These are phyloP conservation scores for Shinisaurus crocodilurus DNA, from an alignment of 2,113 vertebrate species.

Conservation along the genomic window DNA sequence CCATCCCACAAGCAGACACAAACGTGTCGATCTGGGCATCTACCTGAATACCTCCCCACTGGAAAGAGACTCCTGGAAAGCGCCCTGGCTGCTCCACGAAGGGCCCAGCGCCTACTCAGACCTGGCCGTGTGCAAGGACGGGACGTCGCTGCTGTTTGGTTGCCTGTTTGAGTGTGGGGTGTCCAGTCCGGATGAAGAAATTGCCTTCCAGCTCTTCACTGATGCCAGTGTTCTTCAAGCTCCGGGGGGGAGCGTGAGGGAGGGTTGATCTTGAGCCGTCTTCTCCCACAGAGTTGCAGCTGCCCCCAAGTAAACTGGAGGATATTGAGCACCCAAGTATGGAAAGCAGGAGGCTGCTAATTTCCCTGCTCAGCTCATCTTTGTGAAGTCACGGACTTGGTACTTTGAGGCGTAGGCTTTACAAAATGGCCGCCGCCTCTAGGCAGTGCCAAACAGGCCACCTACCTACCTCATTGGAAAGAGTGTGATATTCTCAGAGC, in stretches of 20 bases:
- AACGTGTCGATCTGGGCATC: slow-evolving; percentile 83
- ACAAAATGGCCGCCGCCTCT: too few relatives aligned
- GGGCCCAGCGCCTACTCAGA: slow-evolving; percentile 93
- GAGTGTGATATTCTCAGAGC: too few relatives aligned
- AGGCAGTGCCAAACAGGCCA: too few relatives aligned
- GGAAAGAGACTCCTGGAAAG: slow-evolving; percentile 75
- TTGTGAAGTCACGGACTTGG: too few relatives aligned
- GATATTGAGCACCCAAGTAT: neutral
- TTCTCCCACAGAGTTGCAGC: neutral
- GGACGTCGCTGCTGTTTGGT: slow-evolving; percentile 71
- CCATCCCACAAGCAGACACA: slow-evolving; percentile 81
- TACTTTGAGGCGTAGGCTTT: neutral
- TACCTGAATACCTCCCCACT: slow-evolving; percentile 85
- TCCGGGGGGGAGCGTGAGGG: slow-evolving; percentile 31
- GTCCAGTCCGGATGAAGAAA: slow-evolving; percentile 60
- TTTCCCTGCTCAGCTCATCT: too few relatives aligned
- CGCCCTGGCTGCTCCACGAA: slow-evolving; percentile 80
- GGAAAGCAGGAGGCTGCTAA: neutral
- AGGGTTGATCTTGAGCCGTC: neutral
- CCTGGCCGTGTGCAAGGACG: slow-evolving; percentile 80
- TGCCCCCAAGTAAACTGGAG: neutral
- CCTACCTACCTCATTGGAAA: too few relatives aligned
- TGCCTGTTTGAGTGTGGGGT: slow-evolving; percentile 90
- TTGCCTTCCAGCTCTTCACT: slow-evolving; percentile 68
- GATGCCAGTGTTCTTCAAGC: slow-evolving; percentile 43